Evolutionary conservation across 2,113 vertebrate species (phyloP), one percentile per base, ranked within the genome.

Genomic region (Sapayoa aenigma): DNA sequence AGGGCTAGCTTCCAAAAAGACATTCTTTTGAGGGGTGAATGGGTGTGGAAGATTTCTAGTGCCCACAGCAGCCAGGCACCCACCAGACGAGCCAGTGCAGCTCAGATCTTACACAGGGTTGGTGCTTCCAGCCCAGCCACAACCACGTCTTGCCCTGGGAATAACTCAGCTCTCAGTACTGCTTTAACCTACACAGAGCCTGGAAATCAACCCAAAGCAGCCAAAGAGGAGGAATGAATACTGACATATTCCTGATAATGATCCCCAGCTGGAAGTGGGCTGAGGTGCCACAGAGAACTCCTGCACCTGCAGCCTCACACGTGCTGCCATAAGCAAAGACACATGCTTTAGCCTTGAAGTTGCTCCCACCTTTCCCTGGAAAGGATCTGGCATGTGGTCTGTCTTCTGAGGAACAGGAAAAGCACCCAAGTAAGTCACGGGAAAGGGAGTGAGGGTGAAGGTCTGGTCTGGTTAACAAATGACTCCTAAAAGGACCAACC

Each of bases 321-420:
- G 1, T 8, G 18, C 53, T 30, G 66, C 1, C 0, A 41, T 37
- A 44, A 66, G 72, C 30, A 53, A 53, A 89, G 50, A 28, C 19
- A 39, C 47, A 52, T 30, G 33, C 16, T 67, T 41, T 41, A 19
- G 58, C 58, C 58, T 50, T 44, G 50, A 71, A 75, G 47, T 21
- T 31, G 14, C 39, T 65, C 31, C 63, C 24, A 66, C 33, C n/a
- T 49, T 49, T 59, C 69, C 58, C 53, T 28, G 50, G 31, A 69
- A 88, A 75, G 58, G 46, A 27, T 55, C 6, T 0, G 5, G 35
- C 3, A 0, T 2, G 27, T 28, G 11, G 60, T 41, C 62, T 75
- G 47, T 8, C 37, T 72, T 37, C 68, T 5, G 21, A 71, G 50
- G 20, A 65, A 58, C 1, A 14, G 18, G 46, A 76, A 16, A 35